Conservation (phyloP, 2,797 vertebrate genomes). For the Rhabdomys pumilio region DNA sequence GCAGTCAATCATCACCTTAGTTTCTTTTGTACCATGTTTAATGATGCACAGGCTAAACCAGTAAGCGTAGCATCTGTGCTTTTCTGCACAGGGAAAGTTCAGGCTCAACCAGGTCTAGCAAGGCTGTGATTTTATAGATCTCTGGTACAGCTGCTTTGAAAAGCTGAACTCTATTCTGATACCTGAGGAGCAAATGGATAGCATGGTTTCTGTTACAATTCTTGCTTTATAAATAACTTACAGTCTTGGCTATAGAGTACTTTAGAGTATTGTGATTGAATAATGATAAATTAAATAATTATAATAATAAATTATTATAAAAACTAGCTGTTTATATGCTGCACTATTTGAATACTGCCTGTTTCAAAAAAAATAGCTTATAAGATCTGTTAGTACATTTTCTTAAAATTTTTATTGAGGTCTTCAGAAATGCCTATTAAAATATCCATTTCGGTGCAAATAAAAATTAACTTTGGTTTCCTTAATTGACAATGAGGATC, state of each 20-base stretch:
- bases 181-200: background rate
- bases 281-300: slow-evolving; percentile 4
- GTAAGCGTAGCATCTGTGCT: background rate
- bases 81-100: slow-evolving; percentile 5
- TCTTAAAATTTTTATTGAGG: slow-evolving; percentile 7
- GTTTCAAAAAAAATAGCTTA: background rate
- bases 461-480: slow-evolving; percentile 44
- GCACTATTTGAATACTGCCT: background rate
- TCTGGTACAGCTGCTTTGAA: background rate
- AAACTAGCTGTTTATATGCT: background rate
- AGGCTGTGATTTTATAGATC: slow-evolving; percentile 6
- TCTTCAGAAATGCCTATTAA: slow-evolving; percentile 20
- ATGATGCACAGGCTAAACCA: background rate
- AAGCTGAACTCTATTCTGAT: slow-evolving; percentile 12
- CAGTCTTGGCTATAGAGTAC: background rate
- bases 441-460: background rate
- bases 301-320: slow-evolving; percentile 38
- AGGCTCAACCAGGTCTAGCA: background rate
- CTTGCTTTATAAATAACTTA: slow-evolving; percentile 35
- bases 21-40: slow-evolving; percentile 46
- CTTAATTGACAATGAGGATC: slow-evolving; percentile 29
- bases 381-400: background rate
- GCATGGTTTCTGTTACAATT: background rate
- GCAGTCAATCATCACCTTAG: background rate
- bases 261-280: background rate